A percentile compares a stretch with the other conserved stretches of the same genome.
Conservation (phyloP, 2,797 vertebrate genomes). For the Pantherophis vulpinus region DNA sequence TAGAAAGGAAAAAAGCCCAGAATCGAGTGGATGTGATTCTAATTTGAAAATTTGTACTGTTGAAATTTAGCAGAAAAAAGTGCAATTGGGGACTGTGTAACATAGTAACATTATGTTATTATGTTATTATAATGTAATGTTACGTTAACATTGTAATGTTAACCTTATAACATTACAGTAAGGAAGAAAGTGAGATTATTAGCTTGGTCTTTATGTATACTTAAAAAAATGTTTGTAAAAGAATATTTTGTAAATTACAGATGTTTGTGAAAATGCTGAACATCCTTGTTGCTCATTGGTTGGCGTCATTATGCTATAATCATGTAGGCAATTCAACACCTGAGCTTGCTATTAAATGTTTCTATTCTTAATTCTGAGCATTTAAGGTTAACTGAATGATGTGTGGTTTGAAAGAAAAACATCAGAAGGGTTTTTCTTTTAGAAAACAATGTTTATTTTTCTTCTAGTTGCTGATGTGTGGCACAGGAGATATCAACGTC, state of each 20-base stretch:
- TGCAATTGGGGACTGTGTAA: not conserved
- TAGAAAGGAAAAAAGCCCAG: too few relatives aligned
- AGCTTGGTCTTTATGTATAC: not conserved
- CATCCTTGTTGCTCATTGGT: not conserved
- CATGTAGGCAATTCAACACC: not conserved
- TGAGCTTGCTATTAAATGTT: not conserved
- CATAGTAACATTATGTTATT: too few relatives aligned
- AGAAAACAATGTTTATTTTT: slow-evolving; percentile 40
- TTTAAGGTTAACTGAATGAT: not conserved
- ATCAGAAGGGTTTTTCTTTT: not conserved
- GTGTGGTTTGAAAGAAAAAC: slow-evolving; percentile 3
- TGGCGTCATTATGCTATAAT: not conserved
- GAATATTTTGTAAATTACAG: not conserved
- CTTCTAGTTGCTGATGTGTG: slow-evolving; percentile 93
- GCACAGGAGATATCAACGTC: slow-evolving; percentile 95
- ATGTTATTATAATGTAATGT: too few relatives aligned
- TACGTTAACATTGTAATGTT: too few relatives aligned
- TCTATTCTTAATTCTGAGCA: slow-evolving; percentile 2
- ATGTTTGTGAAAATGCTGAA: not conserved
- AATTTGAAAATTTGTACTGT: not conserved
- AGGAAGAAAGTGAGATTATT: not conserved
- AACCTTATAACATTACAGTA: not conserved
- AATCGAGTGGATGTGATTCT: too few relatives aligned
- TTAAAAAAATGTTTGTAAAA: not conserved
- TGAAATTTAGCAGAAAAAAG: not conserved